phyloP scores from a whole-genome alignment of 2,797 vertebrate species.

The Anniella stebbinsi region DNA sequence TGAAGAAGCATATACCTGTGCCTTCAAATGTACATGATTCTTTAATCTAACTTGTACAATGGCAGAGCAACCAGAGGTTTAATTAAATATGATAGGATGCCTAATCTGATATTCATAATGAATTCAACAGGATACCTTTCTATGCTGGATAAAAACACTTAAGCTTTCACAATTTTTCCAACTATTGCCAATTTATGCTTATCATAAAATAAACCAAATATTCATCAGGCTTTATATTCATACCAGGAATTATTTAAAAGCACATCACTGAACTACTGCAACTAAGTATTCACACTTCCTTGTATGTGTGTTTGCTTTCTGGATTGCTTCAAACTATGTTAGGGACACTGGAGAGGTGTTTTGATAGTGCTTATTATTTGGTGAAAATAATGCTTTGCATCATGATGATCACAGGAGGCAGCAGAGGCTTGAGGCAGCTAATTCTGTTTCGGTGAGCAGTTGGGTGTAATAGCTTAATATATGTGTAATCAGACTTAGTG shows the following conservation, averaged over 20 bases:
- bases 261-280: background rate
- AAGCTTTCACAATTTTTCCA: fast-evolving
- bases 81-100: background rate
- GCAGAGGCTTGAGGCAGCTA: background rate
- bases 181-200: fast-evolving
- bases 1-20: background rate
- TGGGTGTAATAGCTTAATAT: background rate
- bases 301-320: background rate
- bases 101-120: background rate
- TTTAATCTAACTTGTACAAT: background rate
- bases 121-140: fast-evolving
- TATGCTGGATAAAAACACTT: background rate
- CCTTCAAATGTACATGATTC: background rate
- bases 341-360: background rate
- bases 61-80: background rate
- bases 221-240: background rate
- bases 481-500: background rate
- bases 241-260: background rate
- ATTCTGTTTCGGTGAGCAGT: background rate
- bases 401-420: background rate
- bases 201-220: background rate
- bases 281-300: background rate
- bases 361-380: background rate
- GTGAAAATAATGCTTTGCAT: background rate
- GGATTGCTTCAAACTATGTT: background rate